A percentile compares a stretch with the other conserved stretches of the same genome.
Conservation (phyloP, 2,113 vertebrate genomes). For the Acrocephalus arundinaceus region DNA sequence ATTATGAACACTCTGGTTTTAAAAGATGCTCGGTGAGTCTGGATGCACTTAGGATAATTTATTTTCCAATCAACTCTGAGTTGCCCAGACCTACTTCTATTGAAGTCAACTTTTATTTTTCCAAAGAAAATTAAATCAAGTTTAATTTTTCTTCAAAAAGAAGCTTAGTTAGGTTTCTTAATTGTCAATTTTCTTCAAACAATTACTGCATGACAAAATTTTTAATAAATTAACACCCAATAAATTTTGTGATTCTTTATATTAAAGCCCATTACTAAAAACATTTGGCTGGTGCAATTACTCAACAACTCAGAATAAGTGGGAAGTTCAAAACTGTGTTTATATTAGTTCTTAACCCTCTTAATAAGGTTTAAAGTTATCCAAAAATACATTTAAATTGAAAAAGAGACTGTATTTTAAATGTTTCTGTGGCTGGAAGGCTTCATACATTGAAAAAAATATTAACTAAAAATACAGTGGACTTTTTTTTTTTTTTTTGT, state of each 20-base stretch:
- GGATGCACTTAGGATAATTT: constrained; percentile 68
- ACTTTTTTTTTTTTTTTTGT: neutral
- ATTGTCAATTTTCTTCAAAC: constrained; percentile 55
- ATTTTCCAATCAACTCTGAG: constrained; percentile 55
- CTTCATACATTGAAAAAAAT: neutral
- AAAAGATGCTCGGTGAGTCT: constrained; percentile 48
- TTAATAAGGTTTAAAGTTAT: constrained; percentile 25
- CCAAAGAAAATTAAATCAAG: constrained; percentile 18
- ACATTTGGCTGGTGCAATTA: constrained; percentile 19
- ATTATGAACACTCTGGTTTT: constrained; percentile 40
- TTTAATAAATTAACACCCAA: constrained; percentile 44
- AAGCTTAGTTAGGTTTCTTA: constrained; percentile 33
- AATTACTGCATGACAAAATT: constrained; percentile 8
- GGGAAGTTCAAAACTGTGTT: constrained; percentile 25
- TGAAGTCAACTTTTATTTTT: constrained; percentile 35
- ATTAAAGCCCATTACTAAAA: constrained; percentile 24
- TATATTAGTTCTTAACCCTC: constrained; percentile 11
- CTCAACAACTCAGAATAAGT: neutral
- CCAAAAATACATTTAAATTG: neutral
- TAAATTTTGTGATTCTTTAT: constrained; percentile 25
- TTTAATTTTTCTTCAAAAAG: constrained; percentile 50
- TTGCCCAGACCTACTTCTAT: constrained; percentile 18
- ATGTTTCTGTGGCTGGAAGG: neutral
- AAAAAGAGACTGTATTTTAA: neutral
- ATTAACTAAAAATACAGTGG: neutral